Evolutionary conservation across 53 echinoderm and acorn worm genomes (phyloP).

Genomic region (Pentamera pediparva): DNA sequence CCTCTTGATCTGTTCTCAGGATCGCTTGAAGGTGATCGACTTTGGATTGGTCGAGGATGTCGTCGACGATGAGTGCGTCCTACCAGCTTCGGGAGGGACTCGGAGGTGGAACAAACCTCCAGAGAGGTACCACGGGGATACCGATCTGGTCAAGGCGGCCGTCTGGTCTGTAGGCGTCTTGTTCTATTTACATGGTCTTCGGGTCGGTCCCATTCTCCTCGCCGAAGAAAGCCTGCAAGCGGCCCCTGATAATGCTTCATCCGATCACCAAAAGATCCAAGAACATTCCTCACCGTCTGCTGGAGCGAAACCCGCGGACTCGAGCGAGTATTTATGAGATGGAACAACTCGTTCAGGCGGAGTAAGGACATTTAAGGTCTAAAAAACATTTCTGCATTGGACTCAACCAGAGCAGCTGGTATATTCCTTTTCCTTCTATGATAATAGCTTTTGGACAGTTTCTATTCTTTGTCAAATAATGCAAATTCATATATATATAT

Average conservation of each 20-base stretch:
- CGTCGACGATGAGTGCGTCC: neutral
- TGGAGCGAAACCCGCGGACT: too few species aligned
- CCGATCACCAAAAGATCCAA: too few species aligned
- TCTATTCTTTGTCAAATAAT: too few species aligned
- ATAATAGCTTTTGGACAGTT: too few species aligned
- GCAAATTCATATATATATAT: too few species aligned
- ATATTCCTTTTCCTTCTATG: too few species aligned
- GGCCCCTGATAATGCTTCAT: slow-evolving; percentile 1
- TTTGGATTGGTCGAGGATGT: neutral
- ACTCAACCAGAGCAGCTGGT: too few species aligned
- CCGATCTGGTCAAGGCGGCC: slow-evolving; percentile 7
- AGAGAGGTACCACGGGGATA: neutral
- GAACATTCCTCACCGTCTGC: too few species aligned
- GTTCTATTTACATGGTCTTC: slow-evolving; percentile 4
- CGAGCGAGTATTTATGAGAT: too few species aligned
- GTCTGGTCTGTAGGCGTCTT: slow-evolving; percentile 16
- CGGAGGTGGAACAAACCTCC: neutral
- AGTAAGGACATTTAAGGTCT: too few species aligned
- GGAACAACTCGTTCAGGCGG: too few species aligned
- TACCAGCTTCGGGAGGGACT: neutral
- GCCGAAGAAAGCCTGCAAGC: neutral
- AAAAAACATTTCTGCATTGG: too few species aligned
- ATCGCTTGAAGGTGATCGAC: slow-evolving; percentile 1
- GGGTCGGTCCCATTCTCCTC: neutral
- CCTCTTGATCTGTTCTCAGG: neutral